Percentiles rank a stretch among this genome's conserved stretches.
These are phyloP conservation scores for Rhinolophus sinicus DNA, from an alignment of 2,113 vertebrate genomes.

Conservation along the genomic window DNA sequence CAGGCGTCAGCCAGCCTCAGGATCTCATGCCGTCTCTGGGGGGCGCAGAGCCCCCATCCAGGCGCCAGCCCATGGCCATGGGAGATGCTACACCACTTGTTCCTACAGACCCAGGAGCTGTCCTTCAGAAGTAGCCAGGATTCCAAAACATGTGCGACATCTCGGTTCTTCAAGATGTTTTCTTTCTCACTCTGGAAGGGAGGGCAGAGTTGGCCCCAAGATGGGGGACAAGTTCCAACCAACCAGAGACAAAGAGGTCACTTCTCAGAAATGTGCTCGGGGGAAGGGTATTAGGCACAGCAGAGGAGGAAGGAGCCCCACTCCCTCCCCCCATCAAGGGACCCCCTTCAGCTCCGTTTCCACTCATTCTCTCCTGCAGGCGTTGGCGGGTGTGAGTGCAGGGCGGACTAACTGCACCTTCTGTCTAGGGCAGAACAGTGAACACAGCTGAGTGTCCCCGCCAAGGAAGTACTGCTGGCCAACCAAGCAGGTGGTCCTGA, in stretches of 20 bases:
- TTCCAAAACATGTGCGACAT: conserved; percentile 14
- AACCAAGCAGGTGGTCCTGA: conserved; percentile 85
- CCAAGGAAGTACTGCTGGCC: conserved; percentile 83
- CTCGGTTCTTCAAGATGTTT: conserved; percentile 41
- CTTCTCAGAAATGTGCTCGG: conserved; percentile 76
- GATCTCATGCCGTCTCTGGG: not conserved
- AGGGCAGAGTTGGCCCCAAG: conserved; percentile 61
- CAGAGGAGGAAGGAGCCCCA: not conserved
- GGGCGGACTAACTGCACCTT: conserved; percentile 75
- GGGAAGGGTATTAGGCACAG: conserved; percentile 4
- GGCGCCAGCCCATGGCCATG: not conserved
- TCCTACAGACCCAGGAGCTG: conserved; percentile 57
- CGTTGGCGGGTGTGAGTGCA: conserved; percentile 50
- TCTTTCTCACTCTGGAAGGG: conserved; percentile 78
- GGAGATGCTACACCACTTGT: conserved; percentile 69
- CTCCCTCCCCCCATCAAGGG: not conserved
- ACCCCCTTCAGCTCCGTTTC: conserved; percentile 73
- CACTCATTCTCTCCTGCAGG: conserved; percentile 53
- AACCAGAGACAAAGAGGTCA: conserved; percentile 82
- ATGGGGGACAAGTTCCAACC: conserved; percentile 80
- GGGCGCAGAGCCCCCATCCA: conserved; percentile 35
- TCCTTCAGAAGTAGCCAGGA: conserved; percentile 71
- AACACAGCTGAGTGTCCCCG: conserved; percentile 77
- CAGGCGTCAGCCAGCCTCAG: not conserved
- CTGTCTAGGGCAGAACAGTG: conserved; percentile 82